Percentiles rank a stretch among this genome's conserved stretches.
phyloP scores from a whole-genome alignment of 2,888 invertebrate genomes.

The Lottia gigantea region DNA sequence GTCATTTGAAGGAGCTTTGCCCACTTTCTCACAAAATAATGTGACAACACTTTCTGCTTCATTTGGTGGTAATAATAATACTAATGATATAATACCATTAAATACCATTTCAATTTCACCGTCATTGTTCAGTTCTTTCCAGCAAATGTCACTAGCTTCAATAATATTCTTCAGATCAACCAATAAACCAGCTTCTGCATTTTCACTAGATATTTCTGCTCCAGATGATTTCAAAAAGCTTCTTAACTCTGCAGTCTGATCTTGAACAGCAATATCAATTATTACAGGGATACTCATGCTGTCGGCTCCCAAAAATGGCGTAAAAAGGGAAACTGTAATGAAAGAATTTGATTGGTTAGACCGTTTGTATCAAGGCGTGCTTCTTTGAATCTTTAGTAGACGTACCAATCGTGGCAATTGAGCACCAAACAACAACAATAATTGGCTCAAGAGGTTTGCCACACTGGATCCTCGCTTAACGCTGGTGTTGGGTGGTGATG shows the following conservation, averaged over 20 bases:
- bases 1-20: slow-evolving; percentile 82
- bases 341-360: too few relatives aligned
- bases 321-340: slow-evolving; percentile 17
- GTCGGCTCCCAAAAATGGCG: slow-evolving; percentile 31
- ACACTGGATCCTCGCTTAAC: too few relatives aligned
- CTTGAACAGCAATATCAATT: slow-evolving; percentile 89
- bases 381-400: too few relatives aligned
- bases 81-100: slow-evolving; percentile 95
- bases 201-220: slow-evolving; percentile 93
- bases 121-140: slow-evolving; percentile 72
- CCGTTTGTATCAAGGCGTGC: too few relatives aligned
- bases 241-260: slow-evolving; percentile 83
- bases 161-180: slow-evolving; percentile 95
- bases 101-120: slow-evolving; percentile 89
- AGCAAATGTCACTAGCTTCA: slow-evolving; percentile 91
- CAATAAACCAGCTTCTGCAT: slow-evolving; percentile 83
- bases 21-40: slow-evolving; percentile 91
- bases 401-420: too few relatives aligned
- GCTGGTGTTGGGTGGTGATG: too few relatives aligned
- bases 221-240: slow-evolving; percentile 91
- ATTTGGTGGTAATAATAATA: slow-evolving; percentile 87
- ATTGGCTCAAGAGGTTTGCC: too few relatives aligned
- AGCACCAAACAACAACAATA: too few relatives aligned
- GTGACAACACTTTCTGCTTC: slow-evolving; percentile 88
- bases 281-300: slow-evolving; percentile 77